These are phyloP conservation scores for Apotomis turbidana DNA, from an alignment of 2,888 invertebrate genomes.

Conservation along the genomic window DNA sequence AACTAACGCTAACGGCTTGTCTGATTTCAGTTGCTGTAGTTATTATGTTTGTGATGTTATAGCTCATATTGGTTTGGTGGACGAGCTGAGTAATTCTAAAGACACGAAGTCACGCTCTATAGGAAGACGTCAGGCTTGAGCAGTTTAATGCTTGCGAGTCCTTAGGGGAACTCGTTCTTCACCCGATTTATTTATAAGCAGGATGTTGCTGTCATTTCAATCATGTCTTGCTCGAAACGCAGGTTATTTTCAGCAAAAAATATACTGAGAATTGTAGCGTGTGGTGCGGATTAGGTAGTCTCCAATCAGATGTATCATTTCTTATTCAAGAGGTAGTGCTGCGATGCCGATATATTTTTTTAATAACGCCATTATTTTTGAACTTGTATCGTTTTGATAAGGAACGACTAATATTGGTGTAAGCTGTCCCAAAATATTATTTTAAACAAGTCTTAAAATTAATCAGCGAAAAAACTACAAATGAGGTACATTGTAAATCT, in stretches of 20 bases:
- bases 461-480: too few relatives aligned
- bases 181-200: conserved; percentile 38
- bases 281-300: neutral
- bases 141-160: conserved; percentile 38
- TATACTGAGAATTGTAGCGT: conserved; percentile 5
- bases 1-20: neutral
- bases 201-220: conserved; percentile 42
- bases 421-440: too few relatives aligned
- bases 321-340: neutral
- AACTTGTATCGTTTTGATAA: too few relatives aligned
- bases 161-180: conserved; percentile 34
- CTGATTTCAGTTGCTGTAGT: neutral
- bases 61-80: conserved; percentile 6
- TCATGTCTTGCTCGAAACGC: conserved; percentile 31
- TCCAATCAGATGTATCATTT: conserved; percentile 10
- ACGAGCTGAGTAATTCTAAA: conserved; percentile 6
- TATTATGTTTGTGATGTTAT: neutral
- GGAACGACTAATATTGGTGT: too few relatives aligned
- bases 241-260: conserved; percentile 36
- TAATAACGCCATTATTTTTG: too few relatives aligned
- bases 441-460: too few relatives aligned
- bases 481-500: too few relatives aligned
- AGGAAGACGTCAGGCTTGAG: conserved; percentile 39
- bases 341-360: too few relatives aligned
- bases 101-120: conserved; percentile 37